A percentile compares a stretch with the other conserved stretches of the same genome.
phyloP scores from a whole-genome alignment of 1,140 invertebrate species.

The Vanessa atalanta region DNA sequence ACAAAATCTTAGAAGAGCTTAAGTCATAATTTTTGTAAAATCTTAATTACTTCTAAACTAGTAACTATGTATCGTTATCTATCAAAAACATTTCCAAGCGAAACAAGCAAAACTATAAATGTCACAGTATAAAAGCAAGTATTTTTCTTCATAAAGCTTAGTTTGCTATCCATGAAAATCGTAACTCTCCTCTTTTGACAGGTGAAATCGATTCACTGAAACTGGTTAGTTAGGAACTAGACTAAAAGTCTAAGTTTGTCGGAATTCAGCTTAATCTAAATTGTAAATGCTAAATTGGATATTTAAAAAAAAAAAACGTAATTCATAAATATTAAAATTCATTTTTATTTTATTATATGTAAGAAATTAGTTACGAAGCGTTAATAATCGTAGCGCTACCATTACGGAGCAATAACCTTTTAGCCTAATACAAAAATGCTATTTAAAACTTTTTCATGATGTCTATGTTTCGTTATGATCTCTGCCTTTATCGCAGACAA shows the following conservation, averaged over 20 bases:
- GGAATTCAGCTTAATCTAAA: constrained; percentile 30
- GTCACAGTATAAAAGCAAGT: background rate
- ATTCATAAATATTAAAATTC: background rate
- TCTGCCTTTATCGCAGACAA: no score
- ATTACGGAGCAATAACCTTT: no score
- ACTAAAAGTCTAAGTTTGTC: constrained; percentile 16
- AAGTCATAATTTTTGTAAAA: no score
- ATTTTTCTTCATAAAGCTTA: background rate
- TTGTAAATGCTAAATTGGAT: constrained; percentile 27
- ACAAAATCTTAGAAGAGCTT: no score
- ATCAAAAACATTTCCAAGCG: background rate
- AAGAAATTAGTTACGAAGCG: no score
- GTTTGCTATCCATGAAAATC: constrained; percentile 1
- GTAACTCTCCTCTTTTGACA: constrained; percentile 28
- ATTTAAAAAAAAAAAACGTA: constrained; percentile 19
- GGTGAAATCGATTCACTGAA: constrained; percentile 29
- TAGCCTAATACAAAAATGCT: no score
- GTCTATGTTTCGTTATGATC: no score
- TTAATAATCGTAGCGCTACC: no score
- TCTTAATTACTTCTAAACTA: no score
- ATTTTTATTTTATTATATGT: no score
- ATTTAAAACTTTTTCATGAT: no score
- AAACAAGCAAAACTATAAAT: background rate
- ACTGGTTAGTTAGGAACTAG: constrained; percentile 25
- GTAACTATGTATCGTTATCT: no score